Evolutionary conservation across 2,888 invertebrate genomes (phyloP).

Genomic region (Diplazon laetatorius): DNA sequence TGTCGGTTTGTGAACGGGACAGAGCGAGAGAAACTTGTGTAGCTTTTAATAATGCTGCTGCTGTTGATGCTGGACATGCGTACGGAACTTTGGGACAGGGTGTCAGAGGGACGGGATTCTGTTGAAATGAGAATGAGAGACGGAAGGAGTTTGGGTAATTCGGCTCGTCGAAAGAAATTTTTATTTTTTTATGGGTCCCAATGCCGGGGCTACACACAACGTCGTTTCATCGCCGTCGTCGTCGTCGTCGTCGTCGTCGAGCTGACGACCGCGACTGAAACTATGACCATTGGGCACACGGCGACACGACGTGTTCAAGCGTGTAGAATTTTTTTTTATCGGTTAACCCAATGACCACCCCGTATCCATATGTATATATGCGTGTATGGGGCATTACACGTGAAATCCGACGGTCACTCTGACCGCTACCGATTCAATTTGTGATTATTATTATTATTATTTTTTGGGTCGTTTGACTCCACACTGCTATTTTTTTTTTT

Average conservation of each 20-base stretch:
- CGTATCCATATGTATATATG: constrained; percentile 43
- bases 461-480: no score
- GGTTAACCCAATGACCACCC: constrained; percentile 56
- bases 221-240: constrained; percentile 31
- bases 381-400: no score
- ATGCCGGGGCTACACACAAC: constrained; percentile 21
- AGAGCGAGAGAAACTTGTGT: constrained; percentile 43
- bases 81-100: neutral
- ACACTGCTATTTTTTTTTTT: no score
- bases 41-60: constrained; percentile 48
- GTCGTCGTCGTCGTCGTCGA: constrained; percentile 39
- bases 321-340: constrained; percentile 60
- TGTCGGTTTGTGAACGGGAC: constrained; percentile 58
- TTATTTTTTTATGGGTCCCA: constrained; percentile 78
- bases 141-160: constrained; percentile 63
- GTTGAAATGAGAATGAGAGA: constrained; percentile 16
- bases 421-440: no score
- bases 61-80: constrained; percentile 44
- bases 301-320: constrained; percentile 48
- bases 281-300: constrained; percentile 45
- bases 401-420: no score
- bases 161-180: constrained; percentile 76
- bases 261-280: constrained; percentile 50
- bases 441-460: no score
- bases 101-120: no score